Percentiles rank a stretch among this genome's conserved stretches.
Evolutionary conservation across 2,113 vertebrate genomes (phyloP).

Genomic region (Pitta sordida): DNA sequence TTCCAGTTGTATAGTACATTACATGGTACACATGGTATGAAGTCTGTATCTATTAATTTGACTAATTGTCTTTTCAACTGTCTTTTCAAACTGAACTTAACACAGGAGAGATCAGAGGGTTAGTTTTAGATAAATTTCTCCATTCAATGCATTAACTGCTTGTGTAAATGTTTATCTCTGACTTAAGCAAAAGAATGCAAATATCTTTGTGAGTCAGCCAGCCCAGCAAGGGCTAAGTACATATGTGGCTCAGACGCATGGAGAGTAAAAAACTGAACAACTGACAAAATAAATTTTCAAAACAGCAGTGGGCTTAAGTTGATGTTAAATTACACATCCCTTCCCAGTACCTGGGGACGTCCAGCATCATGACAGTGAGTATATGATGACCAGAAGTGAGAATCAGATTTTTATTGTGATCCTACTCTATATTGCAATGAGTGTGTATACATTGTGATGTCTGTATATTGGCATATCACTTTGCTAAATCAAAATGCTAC

Average conservation of each 20-base stretch:
- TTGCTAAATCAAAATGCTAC: not conserved
- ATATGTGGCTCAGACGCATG: not conserved
- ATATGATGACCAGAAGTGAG: not conserved
- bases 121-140: not conserved
- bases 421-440: not conserved
- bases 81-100: not conserved
- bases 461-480: fast-evolving
- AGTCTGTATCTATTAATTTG: not conserved
- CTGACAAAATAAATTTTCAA: not conserved
- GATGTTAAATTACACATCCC: not conserved
- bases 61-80: not conserved
- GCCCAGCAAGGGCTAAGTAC: not conserved
- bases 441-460: not conserved
- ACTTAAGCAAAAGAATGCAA: not conserved
- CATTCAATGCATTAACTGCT: not conserved
- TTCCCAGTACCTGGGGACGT: fast-evolving
- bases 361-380: not conserved
- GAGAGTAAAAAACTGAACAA: not conserved
- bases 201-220: not conserved
- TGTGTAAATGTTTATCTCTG: not conserved
- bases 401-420: not conserved
- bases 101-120: not conserved
- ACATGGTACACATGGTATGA: not conserved
- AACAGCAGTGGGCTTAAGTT: not conserved
- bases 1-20: not conserved